Evolutionary conservation across 2,113 vertebrate genomes (phyloP), one percentile per base, ranked within the genome.

Genomic region (Pheucticus melanocephalus): DNA sequence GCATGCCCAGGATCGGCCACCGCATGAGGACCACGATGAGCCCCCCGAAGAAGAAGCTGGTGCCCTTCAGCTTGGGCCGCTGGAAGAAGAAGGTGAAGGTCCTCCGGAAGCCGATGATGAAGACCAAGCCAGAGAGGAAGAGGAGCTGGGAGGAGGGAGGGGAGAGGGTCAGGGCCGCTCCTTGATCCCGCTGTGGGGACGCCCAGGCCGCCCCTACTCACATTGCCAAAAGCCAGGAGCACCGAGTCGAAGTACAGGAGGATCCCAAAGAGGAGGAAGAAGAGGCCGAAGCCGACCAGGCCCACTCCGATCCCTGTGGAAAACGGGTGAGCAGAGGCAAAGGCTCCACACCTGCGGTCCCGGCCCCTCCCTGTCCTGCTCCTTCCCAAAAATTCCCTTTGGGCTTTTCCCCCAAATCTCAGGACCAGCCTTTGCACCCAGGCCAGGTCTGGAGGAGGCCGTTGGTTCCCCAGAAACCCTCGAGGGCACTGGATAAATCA

Each of bases 211-310:
- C 1, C 73, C 3, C 12, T 64, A 99, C 99, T 99, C 97, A 99
- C 99, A 0, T 99, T 99, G 95, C 99, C 99, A 19, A 99, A 99
- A 44, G 98, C 99, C 97, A 99, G 80, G 81, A 99, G 98, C 89
- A 99, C 99, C 0, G 98, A 98, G 94, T 99, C 99, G 66, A 99
- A 99, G 97, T 99, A 99, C 84, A 99, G 96, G 65, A 99, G 94
- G 28, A 98, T 71, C 37, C 99, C 99, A n/a, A 99, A 98, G 61
- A 99, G 61, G 73, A 99, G 65, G 91, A 99, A 99, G 97, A 99
- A 99, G 64, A 98, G 28, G 14, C 99, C 99, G 0, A 99, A 99
- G 77, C 98, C 98, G 0, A 98, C 97, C 87, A 98, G 91, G 39
- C 99, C 99, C 83, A 99, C 96, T 1, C 99, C 99, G 1, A 99